phyloP scores from a whole-genome alignment of 2,888 invertebrate genomes.

The Sturmia bella region DNA sequence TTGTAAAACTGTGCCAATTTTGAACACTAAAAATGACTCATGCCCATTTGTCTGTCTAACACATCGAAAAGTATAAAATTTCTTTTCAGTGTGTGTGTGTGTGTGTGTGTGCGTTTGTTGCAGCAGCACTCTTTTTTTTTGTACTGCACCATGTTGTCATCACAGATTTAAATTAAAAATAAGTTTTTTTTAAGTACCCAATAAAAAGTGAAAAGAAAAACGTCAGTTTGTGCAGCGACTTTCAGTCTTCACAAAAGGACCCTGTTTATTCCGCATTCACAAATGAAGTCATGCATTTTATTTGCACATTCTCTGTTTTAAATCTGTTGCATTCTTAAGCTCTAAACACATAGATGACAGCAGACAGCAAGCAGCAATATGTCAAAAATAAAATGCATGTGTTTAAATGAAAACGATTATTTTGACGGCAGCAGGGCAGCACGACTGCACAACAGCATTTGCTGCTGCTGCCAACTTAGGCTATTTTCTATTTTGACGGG shows the following conservation, averaged over 20 bases:
- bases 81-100: conserved; percentile 9
- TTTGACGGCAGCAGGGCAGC: no score
- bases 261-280: conserved; percentile 6
- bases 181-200: conserved; percentile 10
- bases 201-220: background rate
- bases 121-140: conserved; percentile 40
- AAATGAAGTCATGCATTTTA: conserved; percentile 68
- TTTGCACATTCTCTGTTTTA: conserved; percentile 38
- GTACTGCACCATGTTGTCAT: conserved; percentile 41
- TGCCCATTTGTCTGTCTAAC: conserved; percentile 30
- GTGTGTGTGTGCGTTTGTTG: background rate
- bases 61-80: conserved; percentile 34
- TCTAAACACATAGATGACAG: no score
- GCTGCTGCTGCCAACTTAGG: no score
- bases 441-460: no score
- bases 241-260: conserved; percentile 29
- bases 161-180: conserved; percentile 45
- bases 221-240: background rate
- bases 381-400: no score
- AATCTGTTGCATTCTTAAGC: conserved; percentile 44
- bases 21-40: conserved; percentile 49
- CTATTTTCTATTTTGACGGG: no score
- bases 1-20: conserved; percentile 62
- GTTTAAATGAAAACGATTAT: no score
- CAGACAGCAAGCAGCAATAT: no score